Base-by-base conservation (phyloP, 2,797 vertebrate species). In the Phrynocephalus vlangalii region DNA sequence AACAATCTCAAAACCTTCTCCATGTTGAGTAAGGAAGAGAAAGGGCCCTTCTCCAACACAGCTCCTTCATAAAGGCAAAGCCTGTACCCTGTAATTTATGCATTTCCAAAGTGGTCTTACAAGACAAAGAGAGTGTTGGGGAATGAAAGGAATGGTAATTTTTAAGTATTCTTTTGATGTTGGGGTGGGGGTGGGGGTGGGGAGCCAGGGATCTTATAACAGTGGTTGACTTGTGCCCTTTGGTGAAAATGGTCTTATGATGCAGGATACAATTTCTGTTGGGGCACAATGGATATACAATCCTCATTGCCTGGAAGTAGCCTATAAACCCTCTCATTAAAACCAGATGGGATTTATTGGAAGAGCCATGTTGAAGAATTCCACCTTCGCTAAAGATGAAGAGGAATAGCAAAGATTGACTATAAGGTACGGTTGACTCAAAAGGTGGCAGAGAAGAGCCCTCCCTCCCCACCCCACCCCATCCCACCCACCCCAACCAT, bases 271-370 rank as follows among this genome's bases (percentile, higher is more conserved):
- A 89, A 66, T 91, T 95, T 94, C 77, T 91, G 4, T 52, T 78
- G 30, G 24, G 9, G 71, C 90, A 82, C 93, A 88, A 89, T 91
- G 82, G 82, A 88, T 90, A 91, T 89, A 83, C 52, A 88, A 87
- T 89, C 88, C 89, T 89, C 88, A 85, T 86, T 68, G 75, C 76
- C 79, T 88, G 87, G 87, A 91, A 95, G 91, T 71, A 92, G 71
- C 63, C 63, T 83, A 90, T 93, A 94, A 94, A 94, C 92, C 81
- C 28, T 92, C 30, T 86, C 85, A 88, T 93, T 93, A 93, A 91
- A 92, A 84, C 79, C 91, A 91, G 72, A 88, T 93, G 93, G 79
- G 68, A 86, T 67, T 84, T 92, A 79, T 88, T 89, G 93, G 68
- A 79, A 90, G 48, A 89, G 84, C 77, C 89, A 81, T 72, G 90